A percentile compares a stretch with the other conserved stretches of the same genome.
These are phyloP conservation scores for Lysandra bellargus DNA, from an alignment of 2,888 invertebrate genomes.

Conservation along the genomic window DNA sequence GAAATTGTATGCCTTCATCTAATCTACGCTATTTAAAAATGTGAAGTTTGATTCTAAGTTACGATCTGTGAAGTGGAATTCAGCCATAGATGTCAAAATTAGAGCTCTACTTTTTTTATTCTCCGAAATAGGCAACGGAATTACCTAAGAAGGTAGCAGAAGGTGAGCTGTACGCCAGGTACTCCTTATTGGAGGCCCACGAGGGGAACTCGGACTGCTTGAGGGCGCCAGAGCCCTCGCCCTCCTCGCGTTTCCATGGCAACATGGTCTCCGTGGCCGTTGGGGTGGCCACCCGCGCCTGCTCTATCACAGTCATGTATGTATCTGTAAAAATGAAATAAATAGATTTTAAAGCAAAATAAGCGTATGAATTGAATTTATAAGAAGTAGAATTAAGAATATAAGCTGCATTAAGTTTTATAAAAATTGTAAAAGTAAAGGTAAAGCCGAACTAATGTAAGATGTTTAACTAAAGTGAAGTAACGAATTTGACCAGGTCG, in stretches of 20 bases:
- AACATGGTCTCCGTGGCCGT: conserved; percentile 94
- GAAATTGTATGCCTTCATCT: background rate
- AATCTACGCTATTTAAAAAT: background rate
- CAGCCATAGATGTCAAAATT: background rate
- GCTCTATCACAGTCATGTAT: conserved; percentile 81
- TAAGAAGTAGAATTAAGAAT: too few species aligned
- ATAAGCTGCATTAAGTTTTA: too few species aligned
- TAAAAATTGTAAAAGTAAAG: too few species aligned
- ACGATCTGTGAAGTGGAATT: background rate
- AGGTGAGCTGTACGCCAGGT: conserved; percentile 94
- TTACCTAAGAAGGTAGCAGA: conserved; percentile 94
- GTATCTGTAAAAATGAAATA: conserved; percentile 51
- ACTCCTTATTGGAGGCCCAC: conserved; percentile 97
- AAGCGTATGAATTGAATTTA: background rate
- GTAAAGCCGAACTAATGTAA: too few species aligned
- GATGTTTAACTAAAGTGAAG: too few species aligned
- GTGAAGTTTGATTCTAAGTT: background rate
- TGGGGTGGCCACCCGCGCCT: conserved; percentile 89
- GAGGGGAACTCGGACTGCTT: conserved; percentile 95
- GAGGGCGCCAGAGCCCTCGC: conserved; percentile 84
- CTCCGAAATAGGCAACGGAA: background rate
- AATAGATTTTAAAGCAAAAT: background rate
- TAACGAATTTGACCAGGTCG: too few species aligned
- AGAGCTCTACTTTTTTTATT: background rate
- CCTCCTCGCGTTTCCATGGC: conserved; percentile 95